A percentile compares a stretch with the other conserved stretches of the same genome.
Evolutionary conservation across 2,888 invertebrate species (phyloP).

Genomic region (Drosophila borealis): DNA sequence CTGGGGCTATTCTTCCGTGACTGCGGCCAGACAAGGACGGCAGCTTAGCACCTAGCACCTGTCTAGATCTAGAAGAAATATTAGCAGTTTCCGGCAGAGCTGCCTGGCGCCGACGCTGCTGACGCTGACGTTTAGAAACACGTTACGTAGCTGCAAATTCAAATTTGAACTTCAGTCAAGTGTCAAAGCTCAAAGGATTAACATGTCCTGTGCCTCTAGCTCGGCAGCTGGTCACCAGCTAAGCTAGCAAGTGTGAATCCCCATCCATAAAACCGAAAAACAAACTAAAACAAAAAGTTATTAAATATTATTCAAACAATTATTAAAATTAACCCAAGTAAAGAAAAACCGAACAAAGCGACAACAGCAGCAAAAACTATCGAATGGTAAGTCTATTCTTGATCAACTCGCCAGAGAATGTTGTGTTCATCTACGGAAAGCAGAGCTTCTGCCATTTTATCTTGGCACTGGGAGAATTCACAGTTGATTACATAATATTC

Average conservation of each 20-base stretch:
- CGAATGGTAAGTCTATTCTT: slow-evolving; percentile 15
- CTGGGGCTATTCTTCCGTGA: slow-evolving; percentile 21
- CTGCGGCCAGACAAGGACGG: slow-evolving; percentile 68
- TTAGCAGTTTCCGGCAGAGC: slow-evolving; percentile 67
- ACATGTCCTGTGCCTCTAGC: slow-evolving; percentile 81
- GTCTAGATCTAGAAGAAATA: slow-evolving; percentile 74
- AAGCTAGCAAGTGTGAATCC: slow-evolving; percentile 23
- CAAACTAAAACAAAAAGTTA: neutral
- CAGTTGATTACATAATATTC: slow-evolving; percentile 82
- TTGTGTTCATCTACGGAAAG: neutral
- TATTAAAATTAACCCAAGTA: neutral
- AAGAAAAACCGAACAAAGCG: neutral
- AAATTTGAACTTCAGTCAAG: slow-evolving; percentile 83
- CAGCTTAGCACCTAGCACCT: slow-evolving; percentile 58
- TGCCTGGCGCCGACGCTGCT: slow-evolving; percentile 26
- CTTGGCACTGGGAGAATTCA: slow-evolving; percentile 86
- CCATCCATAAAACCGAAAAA: neutral
- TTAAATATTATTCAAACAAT: neutral
- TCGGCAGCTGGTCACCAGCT: slow-evolving; percentile 21
- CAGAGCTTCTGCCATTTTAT: slow-evolving; percentile 63
- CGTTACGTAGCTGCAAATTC: slow-evolving; percentile 75
- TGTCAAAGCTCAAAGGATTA: slow-evolving; percentile 84
- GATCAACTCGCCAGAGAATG: slow-evolving; percentile 1
- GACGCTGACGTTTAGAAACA: slow-evolving; percentile 45
- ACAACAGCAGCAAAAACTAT: neutral